phyloP scores from a whole-genome alignment of 2,113 vertebrate genomes.

The Brachyhypopomus gauderio region DNA sequence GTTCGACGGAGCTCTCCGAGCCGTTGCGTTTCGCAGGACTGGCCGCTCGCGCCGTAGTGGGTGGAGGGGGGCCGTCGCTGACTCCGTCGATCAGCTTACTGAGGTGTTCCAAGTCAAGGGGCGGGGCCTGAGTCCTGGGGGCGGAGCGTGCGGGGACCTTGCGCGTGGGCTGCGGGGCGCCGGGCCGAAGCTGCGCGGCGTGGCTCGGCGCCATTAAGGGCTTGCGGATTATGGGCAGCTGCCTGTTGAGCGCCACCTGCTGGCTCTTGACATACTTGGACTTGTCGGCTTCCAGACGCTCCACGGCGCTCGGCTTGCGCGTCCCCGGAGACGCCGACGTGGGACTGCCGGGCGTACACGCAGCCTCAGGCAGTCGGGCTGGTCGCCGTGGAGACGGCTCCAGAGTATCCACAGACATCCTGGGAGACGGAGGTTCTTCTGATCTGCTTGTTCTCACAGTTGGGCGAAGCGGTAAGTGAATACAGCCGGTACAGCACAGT shows the following conservation, averaged over 20 bases:
- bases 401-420: slow-evolving; percentile 71
- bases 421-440: slow-evolving; percentile 27
- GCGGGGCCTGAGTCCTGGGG: slow-evolving; percentile 57
- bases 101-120: slow-evolving; percentile 84
- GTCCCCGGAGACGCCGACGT: slow-evolving; percentile 64
- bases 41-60: neutral
- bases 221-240: slow-evolving; percentile 74
- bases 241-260: slow-evolving; percentile 77
- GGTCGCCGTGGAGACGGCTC: slow-evolving; percentile 55
- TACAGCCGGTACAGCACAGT: neutral
- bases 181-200: slow-evolving; percentile 57
- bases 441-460: neutral
- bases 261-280: slow-evolving; percentile 94
- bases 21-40: slow-evolving; percentile 2
- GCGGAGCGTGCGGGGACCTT: slow-evolving; percentile 48
- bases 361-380: slow-evolving; percentile 57
- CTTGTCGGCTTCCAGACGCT: slow-evolving; percentile 88
- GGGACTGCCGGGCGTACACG: slow-evolving; percentile 27
- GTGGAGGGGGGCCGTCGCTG: slow-evolving; percentile 59
- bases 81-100: slow-evolving; percentile 86
- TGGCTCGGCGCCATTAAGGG: slow-evolving; percentile 63
- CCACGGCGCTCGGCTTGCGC: slow-evolving; percentile 83
- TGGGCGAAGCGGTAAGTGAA: slow-evolving; percentile 6
- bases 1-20: neutral
- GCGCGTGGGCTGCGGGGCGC: slow-evolving; percentile 70